Conservation (phyloP, 2,888 invertebrate species). For the Phengaris arion region DNA sequence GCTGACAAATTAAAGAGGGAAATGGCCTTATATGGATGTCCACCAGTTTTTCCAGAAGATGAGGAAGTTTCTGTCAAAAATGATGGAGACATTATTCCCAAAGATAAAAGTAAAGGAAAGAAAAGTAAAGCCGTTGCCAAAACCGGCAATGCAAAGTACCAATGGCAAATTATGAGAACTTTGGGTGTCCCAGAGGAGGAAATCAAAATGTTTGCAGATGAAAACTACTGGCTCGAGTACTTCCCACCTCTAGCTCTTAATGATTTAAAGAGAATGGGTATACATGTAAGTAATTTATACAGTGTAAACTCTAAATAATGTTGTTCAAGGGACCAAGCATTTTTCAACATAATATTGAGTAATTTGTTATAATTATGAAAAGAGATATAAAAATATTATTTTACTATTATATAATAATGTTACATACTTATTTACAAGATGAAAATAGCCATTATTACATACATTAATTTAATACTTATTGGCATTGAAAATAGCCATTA, state of each 20-base stretch:
- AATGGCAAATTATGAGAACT: conserved; percentile 99
- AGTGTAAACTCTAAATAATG: no score
- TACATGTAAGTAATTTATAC: conserved; percentile 84
- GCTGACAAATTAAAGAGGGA: conserved; percentile 98
- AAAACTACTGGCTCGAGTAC: conserved; percentile 96
- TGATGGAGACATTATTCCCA: conserved; percentile 80
- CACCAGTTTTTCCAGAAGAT: conserved; percentile 91
- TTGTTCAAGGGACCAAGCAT: no score
- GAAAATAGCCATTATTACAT: no score
- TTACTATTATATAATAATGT: no score
- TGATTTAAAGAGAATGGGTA: conserved; percentile 93
- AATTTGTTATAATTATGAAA: no score
- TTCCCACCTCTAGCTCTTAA: conserved; percentile 94
- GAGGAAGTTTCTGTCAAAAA: conserved; percentile 71
- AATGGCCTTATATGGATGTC: conserved; percentile 93
- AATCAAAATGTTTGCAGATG: conserved; percentile 94
- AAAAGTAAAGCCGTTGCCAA: conserved; percentile 98
- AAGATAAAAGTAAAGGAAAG: conserved; percentile 88
- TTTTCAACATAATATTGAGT: no score
- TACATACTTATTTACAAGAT: no score
- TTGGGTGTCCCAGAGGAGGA: conserved; percentile 94
- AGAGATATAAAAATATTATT: no score
- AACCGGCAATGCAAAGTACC: conserved; percentile 92
- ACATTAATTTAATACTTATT: no score
- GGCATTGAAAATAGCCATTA: no score